These are phyloP conservation scores for Rattus rattus DNA, from an alignment of 2,113 vertebrate genomes.

Conservation along the genomic window DNA sequence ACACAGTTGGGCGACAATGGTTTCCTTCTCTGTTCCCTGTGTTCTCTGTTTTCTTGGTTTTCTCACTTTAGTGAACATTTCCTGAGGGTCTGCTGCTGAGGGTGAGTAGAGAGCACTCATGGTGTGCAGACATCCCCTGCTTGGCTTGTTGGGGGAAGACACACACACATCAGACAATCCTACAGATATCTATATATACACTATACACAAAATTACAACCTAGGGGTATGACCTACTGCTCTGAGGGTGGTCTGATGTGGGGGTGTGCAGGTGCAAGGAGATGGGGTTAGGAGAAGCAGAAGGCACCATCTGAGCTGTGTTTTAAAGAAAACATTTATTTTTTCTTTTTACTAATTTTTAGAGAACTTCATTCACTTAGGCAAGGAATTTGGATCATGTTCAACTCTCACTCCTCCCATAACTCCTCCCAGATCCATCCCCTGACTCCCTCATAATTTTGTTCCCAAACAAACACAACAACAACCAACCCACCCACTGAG, in stretches of 20 bases:
- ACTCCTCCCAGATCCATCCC: neutral
- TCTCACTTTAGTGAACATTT: neutral
- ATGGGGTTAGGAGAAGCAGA: neutral
- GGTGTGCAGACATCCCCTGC: neutral
- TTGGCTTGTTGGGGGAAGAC: neutral
- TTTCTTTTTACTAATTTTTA: neutral
- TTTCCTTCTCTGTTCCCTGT: neutral
- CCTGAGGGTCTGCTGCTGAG: neutral
- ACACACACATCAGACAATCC: neutral
- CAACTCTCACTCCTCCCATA: neutral
- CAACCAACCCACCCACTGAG: neutral
- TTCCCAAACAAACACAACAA: neutral
- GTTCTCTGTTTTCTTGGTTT: neutral
- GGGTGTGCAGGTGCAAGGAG: neutral
- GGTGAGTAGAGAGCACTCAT: neutral
- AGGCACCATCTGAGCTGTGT: neutral
- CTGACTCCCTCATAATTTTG: neutral
- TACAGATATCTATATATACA: neutral
- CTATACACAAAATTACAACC: neutral
- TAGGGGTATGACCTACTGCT: neutral
- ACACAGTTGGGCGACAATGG: neutral
- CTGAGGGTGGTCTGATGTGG: neutral
- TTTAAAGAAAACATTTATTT: neutral
- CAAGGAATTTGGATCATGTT: neutral
- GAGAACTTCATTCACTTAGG: neutral